Evolutionary conservation across 2,888 invertebrate species (phyloP), one percentile per base, ranked within the genome.

Genomic region (Acronicta leporina): DNA sequence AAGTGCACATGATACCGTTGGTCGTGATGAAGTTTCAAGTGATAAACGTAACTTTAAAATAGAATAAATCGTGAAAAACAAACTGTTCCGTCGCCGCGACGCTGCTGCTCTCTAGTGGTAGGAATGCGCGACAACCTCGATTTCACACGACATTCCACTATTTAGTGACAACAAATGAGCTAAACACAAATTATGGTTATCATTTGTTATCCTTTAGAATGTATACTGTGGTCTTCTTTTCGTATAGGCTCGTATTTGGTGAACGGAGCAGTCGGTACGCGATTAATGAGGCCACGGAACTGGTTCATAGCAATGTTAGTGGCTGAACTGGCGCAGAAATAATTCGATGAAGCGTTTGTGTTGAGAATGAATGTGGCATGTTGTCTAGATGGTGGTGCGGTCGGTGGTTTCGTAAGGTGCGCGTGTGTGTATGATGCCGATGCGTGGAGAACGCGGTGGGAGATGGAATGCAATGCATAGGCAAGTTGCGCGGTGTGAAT

Each of bases 61-160:
- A 87, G 84, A 92, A 87, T 89, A 91, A 91, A 90, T 90, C 81
- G 84, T 88, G 88, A 91, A 94, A 94, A 94, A 94, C 93, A 94
- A 93, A 92, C 88, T 89, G 87, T 86, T 90, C 84, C 66, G 76
- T 88, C 83, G 87, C 85, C 86, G 91, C 90, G 88, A 89, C 81
- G 77, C 94, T 95, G 95, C 94, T 95, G 96, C 96, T 92, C 93
- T 95, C 96, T 95, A 87, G 87, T 85, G 90, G 95, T 85, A 95
- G 95, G 92, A 93, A 95, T 92, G 95, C 93, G 89, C 91, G 90
- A 87, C 88, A 80, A 83, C 84, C 87, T 92, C 94, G 95, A 95
- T 95, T 95, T 95, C 94, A 94, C 94, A 94, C 95, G 92, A 92
- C 95, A 95, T 95, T 94, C 95, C 94, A 94, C 91, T 92, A 92